Evolutionary conservation across 2,797 vertebrate genomes (phyloP).

Genomic region (Ispidina picta): DNA sequence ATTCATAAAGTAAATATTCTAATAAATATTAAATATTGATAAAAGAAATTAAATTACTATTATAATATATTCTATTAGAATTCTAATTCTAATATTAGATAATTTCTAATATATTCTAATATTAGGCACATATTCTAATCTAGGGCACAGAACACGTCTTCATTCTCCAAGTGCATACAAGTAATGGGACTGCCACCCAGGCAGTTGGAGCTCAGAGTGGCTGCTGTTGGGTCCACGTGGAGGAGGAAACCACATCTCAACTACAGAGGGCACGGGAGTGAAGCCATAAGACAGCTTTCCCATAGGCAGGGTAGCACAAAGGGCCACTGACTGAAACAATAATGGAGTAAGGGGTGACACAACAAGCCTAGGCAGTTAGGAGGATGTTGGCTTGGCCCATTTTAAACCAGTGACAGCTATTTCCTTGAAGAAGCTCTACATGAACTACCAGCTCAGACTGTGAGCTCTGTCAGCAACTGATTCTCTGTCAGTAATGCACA

Average conservation of each 20-base stretch:
- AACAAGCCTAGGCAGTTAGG: background rate
- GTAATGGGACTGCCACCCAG: fast-evolving
- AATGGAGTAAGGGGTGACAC: background rate
- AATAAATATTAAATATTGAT: too few relatives aligned
- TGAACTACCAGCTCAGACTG: background rate
- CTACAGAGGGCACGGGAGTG: background rate
- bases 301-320: background rate
- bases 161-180: background rate
- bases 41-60: too few relatives aligned
- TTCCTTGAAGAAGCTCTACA: background rate
- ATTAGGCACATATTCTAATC: background rate
- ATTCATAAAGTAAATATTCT: too few relatives aligned
- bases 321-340: background rate
- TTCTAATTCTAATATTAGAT: too few relatives aligned
- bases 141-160: background rate
- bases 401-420: background rate
- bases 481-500: fast-evolving
- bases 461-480: background rate
- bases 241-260: background rate
- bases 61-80: too few relatives aligned
- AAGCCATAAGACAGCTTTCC: background rate
- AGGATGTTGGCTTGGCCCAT: background rate
- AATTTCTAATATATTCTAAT: too few relatives aligned
- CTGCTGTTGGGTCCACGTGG: background rate
- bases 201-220: background rate